Conservation (phyloP, 2,797 vertebrate species). For the Onychomys torridus region DNA sequence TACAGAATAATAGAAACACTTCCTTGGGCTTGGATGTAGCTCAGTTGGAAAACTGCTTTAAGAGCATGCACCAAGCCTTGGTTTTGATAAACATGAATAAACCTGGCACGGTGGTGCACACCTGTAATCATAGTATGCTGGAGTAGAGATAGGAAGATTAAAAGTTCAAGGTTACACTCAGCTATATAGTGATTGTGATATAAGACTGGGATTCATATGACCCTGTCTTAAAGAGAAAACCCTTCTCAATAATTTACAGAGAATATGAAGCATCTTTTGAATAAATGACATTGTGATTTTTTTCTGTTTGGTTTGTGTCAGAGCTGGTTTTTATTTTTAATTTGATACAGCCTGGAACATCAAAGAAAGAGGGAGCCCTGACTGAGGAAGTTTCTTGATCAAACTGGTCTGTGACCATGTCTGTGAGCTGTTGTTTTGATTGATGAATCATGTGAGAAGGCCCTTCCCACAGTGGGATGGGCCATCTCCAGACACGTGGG, state of each 20-base stretch:
- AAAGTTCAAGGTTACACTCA: background rate
- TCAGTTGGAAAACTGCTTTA: background rate
- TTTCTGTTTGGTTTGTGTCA: background rate
- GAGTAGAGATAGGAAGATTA: no score
- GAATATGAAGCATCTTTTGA: background rate
- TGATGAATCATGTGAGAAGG: background rate
- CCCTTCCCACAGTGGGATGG: background rate
- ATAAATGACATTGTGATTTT: background rate
- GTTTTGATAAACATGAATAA: no score
- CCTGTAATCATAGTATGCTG: no score
- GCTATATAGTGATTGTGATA: background rate
- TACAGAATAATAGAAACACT: background rate
- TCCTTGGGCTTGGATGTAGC: background rate
- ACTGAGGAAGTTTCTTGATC: background rate
- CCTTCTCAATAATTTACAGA: background rate
- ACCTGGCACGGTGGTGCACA: no score
- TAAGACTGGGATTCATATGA: background rate
- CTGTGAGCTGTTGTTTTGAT: background rate
- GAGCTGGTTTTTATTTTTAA: background rate
- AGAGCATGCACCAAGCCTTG: background rate
- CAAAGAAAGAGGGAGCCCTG: background rate
- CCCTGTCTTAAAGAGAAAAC: background rate
- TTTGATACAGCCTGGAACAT: background rate
- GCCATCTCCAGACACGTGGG: background rate
- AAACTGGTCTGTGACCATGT: background rate